Evolutionary conservation across 2,797 vertebrate species (phyloP).

Genomic region (Hephaestus fuliginosus): DNA sequence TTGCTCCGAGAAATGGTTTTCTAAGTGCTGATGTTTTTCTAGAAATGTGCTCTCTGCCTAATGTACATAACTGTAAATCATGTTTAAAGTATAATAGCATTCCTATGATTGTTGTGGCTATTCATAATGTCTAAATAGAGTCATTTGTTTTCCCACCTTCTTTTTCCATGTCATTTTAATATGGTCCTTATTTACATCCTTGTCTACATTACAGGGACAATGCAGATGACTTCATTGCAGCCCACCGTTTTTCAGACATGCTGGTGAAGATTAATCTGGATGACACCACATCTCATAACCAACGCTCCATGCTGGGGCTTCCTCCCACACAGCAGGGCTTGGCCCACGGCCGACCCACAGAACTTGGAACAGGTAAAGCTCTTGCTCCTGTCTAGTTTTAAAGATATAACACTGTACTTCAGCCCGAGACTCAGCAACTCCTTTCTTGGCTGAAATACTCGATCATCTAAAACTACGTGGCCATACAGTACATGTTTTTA

Average conservation of each 20-base stretch:
- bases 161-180: background rate
- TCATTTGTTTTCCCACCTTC: background rate
- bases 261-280: slow-evolving; percentile 82
- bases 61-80: background rate
- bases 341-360: slow-evolving; percentile 56
- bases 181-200: background rate
- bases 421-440: background rate
- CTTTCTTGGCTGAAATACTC: background rate
- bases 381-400: background rate
- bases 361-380: slow-evolving; percentile 74
- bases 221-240: slow-evolving; percentile 83
- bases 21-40: background rate
- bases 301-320: slow-evolving; percentile 25
- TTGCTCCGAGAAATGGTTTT: background rate
- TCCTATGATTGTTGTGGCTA: background rate
- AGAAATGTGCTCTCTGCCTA: no score
- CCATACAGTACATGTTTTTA: no score
- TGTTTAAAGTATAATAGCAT: background rate
- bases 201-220: slow-evolving; percentile 73
- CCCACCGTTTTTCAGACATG: slow-evolving; percentile 78
- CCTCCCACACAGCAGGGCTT: slow-evolving; percentile 36
- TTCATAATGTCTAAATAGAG: background rate
- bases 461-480: background rate
- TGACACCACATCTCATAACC: slow-evolving; percentile 69
- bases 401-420: background rate